Evolutionary conservation across 2,888 invertebrate species (phyloP), one percentile per base, ranked within the genome.

Genomic region (Agriotes lineatus): DNA sequence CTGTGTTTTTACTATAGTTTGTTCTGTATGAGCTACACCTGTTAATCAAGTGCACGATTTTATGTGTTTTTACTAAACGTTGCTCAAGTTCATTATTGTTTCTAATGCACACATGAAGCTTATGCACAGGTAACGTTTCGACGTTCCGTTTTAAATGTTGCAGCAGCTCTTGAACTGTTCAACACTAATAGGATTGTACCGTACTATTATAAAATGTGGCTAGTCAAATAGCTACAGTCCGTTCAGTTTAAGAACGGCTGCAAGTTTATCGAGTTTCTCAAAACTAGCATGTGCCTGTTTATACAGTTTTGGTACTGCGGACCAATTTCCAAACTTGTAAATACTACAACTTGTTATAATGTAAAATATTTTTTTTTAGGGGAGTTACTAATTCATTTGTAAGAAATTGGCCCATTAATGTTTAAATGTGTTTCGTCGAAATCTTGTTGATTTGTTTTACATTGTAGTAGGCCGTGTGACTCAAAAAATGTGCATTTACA

Each of bases 401-500:
- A 18, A 2, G 14, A 25, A 56, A 65, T 45, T 66, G 50, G 25
- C 44, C 59, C 39, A 50, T 50, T 52, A 12, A 39, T 58, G 54
- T 35, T 50, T 22, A 66, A 35, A 72, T 64, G 7, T 3, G 7
- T 33, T 14, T 52, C 9, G 1, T 52, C 12, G 1, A 5, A 22
- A 22, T 48, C 19, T 19, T 16, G 14, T 16, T 42, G 6, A 14
- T 48, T 52, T 52, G 7, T 30, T 10, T 30, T 33, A 7, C n/a
- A 52, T 18, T 20, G 35, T 56, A 56, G 78, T 84, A 83, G 84
- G 84, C 83, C 84, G 84, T 79, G 84, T 82, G 84, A 84, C 84
- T 82, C 81, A 81, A 81, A 76, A n/a, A 81, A 82, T 82, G 83
- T 84, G 84, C 84, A 84, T 84, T 84, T 84, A 83, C 75, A 75